Evolutionary conservation across 2,113 vertebrate species (phyloP).

Genomic region (Percina caprodes): DNA sequence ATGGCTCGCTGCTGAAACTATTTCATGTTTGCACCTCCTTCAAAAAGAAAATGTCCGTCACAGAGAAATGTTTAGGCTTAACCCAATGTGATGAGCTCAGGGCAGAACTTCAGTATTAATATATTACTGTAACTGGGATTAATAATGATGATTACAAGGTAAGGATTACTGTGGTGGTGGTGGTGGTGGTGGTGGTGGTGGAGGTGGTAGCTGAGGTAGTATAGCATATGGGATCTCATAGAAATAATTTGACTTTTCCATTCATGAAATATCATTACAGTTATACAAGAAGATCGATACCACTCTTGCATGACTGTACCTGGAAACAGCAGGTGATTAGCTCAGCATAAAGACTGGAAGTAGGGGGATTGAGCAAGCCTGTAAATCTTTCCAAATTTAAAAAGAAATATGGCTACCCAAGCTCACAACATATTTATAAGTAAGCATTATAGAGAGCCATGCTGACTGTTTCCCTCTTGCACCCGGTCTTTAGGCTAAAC

Average conservation of each 20-base stretch:
- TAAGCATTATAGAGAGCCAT: background rate
- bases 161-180: background rate
- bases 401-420: background rate
- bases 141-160: constrained; percentile 8
- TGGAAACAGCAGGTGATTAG: background rate
- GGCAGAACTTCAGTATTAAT: constrained; percentile 1
- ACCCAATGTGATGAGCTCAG: background rate
- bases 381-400: background rate
- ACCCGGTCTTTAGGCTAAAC: constrained; percentile 2
- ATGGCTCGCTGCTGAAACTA: constrained; percentile 42
- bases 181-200: background rate
- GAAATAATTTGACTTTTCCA: constrained; percentile 8
- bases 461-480: background rate
- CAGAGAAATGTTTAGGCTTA: constrained; percentile 26
- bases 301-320: background rate
- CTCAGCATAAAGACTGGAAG: background rate
- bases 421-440: background rate
- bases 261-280: constrained; percentile 1
- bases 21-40: constrained; percentile 31
- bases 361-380: background rate
- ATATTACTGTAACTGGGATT: constrained; percentile 7
- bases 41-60: constrained; percentile 42
- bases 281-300: background rate
- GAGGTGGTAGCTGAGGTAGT: background rate
- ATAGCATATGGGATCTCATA: background rate